Percentiles rank a stretch among this genome's conserved stretches.
These are phyloP conservation scores for Macrochelys suwanniensis DNA, from an alignment of 2,797 vertebrate species.

Conservation along the genomic window DNA sequence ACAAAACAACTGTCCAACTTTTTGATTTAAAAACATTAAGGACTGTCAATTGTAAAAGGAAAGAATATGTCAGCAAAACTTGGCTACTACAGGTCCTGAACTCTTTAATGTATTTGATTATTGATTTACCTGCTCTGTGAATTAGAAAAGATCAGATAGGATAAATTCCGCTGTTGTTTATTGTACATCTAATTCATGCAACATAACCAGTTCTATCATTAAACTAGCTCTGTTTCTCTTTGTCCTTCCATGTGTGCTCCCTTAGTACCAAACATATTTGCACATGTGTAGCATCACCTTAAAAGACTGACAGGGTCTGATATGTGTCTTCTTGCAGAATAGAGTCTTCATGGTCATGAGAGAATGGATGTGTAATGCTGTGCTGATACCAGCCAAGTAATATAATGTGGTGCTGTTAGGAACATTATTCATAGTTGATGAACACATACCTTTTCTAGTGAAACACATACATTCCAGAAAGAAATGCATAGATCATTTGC, in stretches of 20 bases:
- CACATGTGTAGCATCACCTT: background rate
- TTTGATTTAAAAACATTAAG: background rate
- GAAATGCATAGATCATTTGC: slow-evolving; percentile 85
- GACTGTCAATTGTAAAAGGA: fast-evolving
- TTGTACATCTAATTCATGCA: background rate
- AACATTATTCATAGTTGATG: slow-evolving; percentile 86
- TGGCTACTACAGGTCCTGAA: background rate
- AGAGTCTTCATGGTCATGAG: slow-evolving; percentile 33
- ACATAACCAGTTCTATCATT: background rate
- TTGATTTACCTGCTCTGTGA: background rate
- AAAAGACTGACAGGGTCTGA: slow-evolving; percentile 31
- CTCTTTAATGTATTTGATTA: background rate
- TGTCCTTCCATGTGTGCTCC: background rate
- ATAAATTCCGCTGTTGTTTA: background rate
- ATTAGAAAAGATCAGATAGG: background rate
- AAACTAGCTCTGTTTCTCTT: background rate
- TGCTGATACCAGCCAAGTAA: slow-evolving; percentile 77
- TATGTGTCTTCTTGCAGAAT: slow-evolving; percentile 19
- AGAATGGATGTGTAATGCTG: slow-evolving; percentile 71
- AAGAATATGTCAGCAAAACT: background rate
- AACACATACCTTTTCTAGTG: slow-evolving; percentile 84
- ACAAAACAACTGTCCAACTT: background rate
- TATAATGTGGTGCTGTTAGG: slow-evolving; percentile 73
- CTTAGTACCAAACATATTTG: background rate
- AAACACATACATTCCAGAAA: slow-evolving; percentile 83